Evolutionary conservation across 2,113 vertebrate genomes (phyloP), one percentile per base, ranked within the genome.

Genomic region (Notarius quadriscutis): DNA sequence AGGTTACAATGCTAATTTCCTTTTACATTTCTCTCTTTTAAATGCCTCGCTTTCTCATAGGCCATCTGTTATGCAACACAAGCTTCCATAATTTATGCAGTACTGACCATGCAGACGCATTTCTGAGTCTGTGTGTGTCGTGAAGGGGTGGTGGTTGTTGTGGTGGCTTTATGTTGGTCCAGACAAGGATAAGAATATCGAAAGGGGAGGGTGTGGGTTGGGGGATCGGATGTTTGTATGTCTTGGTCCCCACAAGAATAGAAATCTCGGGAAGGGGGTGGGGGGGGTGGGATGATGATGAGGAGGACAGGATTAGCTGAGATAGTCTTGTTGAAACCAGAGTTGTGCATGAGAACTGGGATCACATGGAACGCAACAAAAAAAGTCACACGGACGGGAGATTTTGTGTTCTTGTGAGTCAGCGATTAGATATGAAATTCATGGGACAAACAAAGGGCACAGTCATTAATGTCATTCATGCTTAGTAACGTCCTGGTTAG

Each of bases 71-170:
- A 90, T 4, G 63, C 91, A 93, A 92, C 90, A 65, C 20, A 8
- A 62, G 72, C 87, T 78, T 90, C 91, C 88, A 91, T 91, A 90
- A 92, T 79, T 84, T 90, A 94, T 90, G 85, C 88, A 81, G 84
- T 92, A 93, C 89, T 88, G 93, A 92, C 92, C 86, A 92, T 88
- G 84, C 85, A 41, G 84, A 55, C 71, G 77, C n/a, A 81, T n/a
- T 2, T 75, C 4, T 27, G 11, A 14, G 34, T 20, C 7, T 48
- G 62, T 63, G 58, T 48, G 57, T n/a, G 27, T 63, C n/a, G 55
- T 10, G 9, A 27, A 11, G 9, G 62, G 14, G 14, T 69, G n/a
- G n/a, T 27, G 4, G 81, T 5, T 14, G 4, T 27, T 69, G 27
- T 69, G 2, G 12, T 30, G 65, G 11, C 11, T 69, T 27, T 30